Conservation (phyloP, 2,797 vertebrate genomes). For the Poeciliopsis gracilis region DNA sequence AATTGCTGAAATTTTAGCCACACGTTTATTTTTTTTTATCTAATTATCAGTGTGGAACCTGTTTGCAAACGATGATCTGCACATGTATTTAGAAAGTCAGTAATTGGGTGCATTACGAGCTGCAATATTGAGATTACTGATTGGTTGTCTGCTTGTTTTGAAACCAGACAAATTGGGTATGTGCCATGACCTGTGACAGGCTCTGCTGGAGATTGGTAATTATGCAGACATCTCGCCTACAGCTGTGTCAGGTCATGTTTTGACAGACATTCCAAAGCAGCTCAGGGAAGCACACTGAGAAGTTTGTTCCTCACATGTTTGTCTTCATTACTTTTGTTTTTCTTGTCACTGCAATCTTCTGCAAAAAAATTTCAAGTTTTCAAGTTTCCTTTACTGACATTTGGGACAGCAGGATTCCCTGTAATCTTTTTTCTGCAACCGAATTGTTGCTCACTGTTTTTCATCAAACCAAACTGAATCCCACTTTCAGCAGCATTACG, state of each 20-base stretch:
- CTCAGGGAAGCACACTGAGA: conserved; percentile 48
- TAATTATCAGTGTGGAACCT: not conserved
- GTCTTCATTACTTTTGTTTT: conserved; percentile 63
- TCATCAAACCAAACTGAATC: conserved; percentile 13
- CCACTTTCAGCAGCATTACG: not conserved
- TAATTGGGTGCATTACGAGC: conserved; percentile 3
- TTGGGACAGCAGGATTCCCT: conserved; percentile 34
- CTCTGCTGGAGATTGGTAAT: conserved; percentile 49
- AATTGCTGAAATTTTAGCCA: not conserved
- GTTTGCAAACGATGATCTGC: not conserved
- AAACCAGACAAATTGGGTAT: conserved; percentile 52
- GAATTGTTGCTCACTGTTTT: conserved; percentile 38
- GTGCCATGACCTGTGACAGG: conserved; percentile 56
- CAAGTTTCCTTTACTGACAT: conserved; percentile 30
- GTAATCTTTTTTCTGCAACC: not conserved
- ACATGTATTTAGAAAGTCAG: not conserved
- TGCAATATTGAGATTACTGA: conserved; percentile 7
- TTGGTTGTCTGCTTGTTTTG: conserved; percentile 22
- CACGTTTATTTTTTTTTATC: not conserved
- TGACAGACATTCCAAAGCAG: conserved; percentile 71
- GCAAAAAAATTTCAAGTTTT: conserved; percentile 38
- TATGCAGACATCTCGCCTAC: conserved; percentile 52
- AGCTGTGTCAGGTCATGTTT: conserved; percentile 67
- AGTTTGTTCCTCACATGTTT: conserved; percentile 46
- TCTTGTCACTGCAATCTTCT: conserved; percentile 55